These are phyloP conservation scores for Centropus bengalensis DNA, from an alignment of 2,113 vertebrate genomes.

Conservation along the genomic window DNA sequence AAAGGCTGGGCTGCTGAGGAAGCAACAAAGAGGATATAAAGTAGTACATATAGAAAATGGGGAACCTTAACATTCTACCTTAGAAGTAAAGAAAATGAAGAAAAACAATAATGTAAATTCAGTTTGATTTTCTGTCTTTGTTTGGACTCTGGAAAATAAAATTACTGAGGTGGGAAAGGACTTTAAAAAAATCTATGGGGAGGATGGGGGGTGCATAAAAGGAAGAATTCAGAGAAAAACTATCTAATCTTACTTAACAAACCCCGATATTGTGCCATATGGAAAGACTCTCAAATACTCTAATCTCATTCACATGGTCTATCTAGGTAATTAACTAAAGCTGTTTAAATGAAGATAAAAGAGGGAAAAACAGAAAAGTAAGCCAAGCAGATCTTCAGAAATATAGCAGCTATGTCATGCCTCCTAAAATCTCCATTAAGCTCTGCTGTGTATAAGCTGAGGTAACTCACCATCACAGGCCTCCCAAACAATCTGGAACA, in stretches of 20 bases:
- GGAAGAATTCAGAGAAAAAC: not conserved
- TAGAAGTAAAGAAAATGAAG: not conserved
- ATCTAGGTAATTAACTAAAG: slow-evolving; percentile 45
- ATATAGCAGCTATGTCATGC: not conserved
- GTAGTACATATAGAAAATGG: not conserved
- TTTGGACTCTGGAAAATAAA: not conserved
- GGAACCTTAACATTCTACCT: not conserved
- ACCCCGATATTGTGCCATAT: slow-evolving; percentile 28
- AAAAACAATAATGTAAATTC: not conserved
- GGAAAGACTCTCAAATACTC: slow-evolving; percentile 30
- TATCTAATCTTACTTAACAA: not conserved
- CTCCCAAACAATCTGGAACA: too few relatives aligned
- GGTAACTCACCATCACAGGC: not conserved
- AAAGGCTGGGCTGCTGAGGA: not conserved
- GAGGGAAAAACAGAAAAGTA: slow-evolving; percentile 10
- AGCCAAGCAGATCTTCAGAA: not conserved
- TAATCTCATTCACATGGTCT: slow-evolving; percentile 38
- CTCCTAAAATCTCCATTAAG: not conserved
- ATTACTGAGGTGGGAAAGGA: not conserved
- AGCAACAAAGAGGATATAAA: not conserved
- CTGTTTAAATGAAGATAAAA: slow-evolving; percentile 23
- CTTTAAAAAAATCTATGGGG: not conserved
- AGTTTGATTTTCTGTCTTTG: not conserved
- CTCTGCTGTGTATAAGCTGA: not conserved
- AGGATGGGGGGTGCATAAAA: not conserved